Evolutionary conservation across 2,888 invertebrate genomes (phyloP).

Genomic region (Amphipyra berbera): DNA sequence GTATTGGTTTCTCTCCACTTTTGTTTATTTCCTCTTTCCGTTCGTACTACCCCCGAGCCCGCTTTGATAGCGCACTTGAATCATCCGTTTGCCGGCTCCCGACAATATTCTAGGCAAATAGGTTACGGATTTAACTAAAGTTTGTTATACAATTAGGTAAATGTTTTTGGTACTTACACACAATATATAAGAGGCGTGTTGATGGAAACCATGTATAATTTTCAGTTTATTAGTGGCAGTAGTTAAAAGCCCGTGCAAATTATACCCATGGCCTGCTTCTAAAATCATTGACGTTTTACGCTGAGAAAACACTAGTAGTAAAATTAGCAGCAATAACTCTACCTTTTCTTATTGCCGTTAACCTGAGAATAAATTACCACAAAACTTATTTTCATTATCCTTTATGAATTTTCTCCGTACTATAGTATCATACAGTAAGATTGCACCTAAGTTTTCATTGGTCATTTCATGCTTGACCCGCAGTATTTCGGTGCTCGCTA

Average conservation of each 20-base stretch:
- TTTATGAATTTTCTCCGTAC: constrained; percentile 7
- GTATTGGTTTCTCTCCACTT: constrained; percentile 79
- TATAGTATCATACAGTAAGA: constrained; percentile 9
- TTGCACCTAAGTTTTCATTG: constrained; percentile 27
- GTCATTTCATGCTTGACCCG: constrained; percentile 41
- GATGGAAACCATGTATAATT: constrained; percentile 35
- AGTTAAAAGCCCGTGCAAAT: constrained; percentile 44
- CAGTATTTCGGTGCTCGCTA: constrained; percentile 40
- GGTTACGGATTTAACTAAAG: constrained; percentile 16
- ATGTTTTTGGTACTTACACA: constrained; percentile 16
- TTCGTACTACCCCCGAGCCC: constrained; percentile 48
- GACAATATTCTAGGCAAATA: constrained; percentile 39
- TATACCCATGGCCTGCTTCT: constrained; percentile 33
- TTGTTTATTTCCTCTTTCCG: constrained; percentile 74
- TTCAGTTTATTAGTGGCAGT: constrained; percentile 40
- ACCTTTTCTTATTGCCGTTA: constrained; percentile 15
- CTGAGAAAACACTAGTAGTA: constrained; percentile 40
- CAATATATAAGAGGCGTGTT: constrained; percentile 5
- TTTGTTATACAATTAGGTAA: constrained; percentile 11
- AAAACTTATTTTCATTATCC: constrained; percentile 33
- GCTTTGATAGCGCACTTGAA: constrained; percentile 56
- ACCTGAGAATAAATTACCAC: constrained; percentile 23
- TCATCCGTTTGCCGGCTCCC: constrained; percentile 41
- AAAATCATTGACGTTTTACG: constrained; percentile 28
- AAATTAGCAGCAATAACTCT: constrained; percentile 47